phyloP scores from a whole-genome alignment of 2,888 invertebrate genomes.

The Nebria salina region DNA sequence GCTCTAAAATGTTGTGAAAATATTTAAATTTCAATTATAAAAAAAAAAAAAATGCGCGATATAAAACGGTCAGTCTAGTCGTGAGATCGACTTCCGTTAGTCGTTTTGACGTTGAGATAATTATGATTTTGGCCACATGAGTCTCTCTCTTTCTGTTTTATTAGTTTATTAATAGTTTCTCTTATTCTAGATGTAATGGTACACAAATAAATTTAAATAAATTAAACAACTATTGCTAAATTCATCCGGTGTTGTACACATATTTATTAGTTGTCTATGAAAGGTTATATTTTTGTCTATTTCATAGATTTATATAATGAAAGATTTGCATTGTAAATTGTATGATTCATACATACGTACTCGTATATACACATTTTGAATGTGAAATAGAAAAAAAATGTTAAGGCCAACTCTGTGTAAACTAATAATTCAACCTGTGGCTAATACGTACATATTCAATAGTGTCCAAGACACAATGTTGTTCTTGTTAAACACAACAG shows the following conservation, averaged over 20 bases:
- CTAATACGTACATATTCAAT: too few species aligned
- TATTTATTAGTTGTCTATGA: background rate
- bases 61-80: constrained; percentile 14
- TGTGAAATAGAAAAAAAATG: too few species aligned
- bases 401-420: too few species aligned
- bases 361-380: background rate
- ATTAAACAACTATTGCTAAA: constrained; percentile 8
- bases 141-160: background rate
- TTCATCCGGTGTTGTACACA: background rate
- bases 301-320: constrained; percentile 3
- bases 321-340: background rate
- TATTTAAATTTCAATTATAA: too few species aligned
- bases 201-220: constrained; percentile 4
- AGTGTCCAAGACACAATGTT: too few species aligned
- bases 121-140: constrained; percentile 30
- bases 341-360: background rate
- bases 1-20: background rate
- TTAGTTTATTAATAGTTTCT: background rate
- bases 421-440: too few species aligned
- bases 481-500: too few species aligned
- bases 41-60: constrained; percentile 12
- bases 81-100: constrained; percentile 33
- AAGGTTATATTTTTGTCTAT: constrained; percentile 3
- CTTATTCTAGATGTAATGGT: background rate
- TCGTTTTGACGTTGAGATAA: constrained; percentile 32